Base-by-base conservation (phyloP, 1,140 invertebrate genomes). In the Sesamia nonagrioides region DNA sequence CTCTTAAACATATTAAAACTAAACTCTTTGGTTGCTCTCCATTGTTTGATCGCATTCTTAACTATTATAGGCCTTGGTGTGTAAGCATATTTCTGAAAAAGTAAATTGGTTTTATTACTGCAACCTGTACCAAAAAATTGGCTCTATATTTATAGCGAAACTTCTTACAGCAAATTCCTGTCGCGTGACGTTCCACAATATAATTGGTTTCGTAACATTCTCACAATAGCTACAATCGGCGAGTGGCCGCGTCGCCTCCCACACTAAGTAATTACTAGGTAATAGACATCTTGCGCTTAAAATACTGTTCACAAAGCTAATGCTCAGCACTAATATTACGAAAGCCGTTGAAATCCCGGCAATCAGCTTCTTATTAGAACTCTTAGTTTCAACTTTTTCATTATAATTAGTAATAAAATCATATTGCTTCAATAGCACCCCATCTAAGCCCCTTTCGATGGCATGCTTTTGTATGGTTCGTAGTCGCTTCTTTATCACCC, bases 201-300 rank as follows among this genome's bases (percentile, higher is more conserved):
- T 94, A 74, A 97, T 95, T 50, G 97, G 95, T 80, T 96, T 96
- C 37, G 92, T 89, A 74, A 96, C 91, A 15, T 97, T 95, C 72
- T 95, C 91, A 93, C 97, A 98, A 90, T 97, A 97, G 79, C 95
- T 94, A 89, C 98, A 99, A 89, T 98, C 96, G 6, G 97, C 97
- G n/a, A 97, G 95, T 13, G 98, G 98, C 77, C 98, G 95, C 11
- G 97, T 97, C 52, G 97, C 97, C 94, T 98, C 98, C 97, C 97
- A 98, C 40, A 98, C 95, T 56, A 98, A 95, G 87, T 97, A 97
- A 95, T 98, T 98, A 91, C 97, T 98, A 78, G 97, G 96, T 84
- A 98, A 84, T 66, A 98, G 89, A 92, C 98, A 98, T 84, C 97
- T 95, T 74, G 96, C 95, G 60, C 95, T 95, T 73, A 95, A 82